Conservation (phyloP, 2,888 invertebrate species). For the Trissolcus japonicus region DNA sequence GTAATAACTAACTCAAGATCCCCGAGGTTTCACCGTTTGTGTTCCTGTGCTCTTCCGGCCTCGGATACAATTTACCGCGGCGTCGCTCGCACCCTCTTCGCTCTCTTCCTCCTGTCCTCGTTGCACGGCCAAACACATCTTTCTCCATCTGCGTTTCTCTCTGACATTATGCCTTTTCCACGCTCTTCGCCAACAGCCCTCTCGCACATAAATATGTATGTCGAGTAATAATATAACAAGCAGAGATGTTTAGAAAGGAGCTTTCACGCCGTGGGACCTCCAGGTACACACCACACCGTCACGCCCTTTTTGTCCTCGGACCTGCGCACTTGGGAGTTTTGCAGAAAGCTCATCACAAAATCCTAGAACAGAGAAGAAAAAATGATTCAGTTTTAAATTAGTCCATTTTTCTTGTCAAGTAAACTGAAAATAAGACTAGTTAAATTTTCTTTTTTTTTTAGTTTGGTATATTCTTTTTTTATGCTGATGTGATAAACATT, state of each 20-base stretch:
- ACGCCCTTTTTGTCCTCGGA: constrained; percentile 40
- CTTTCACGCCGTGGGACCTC: constrained; percentile 63
- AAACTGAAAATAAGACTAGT: too few relatives aligned
- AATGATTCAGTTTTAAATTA: constrained; percentile 5
- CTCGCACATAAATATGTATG: constrained; percentile 69
- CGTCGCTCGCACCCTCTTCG: constrained; percentile 26
- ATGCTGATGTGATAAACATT: too few relatives aligned
- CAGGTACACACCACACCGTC: constrained; percentile 53
- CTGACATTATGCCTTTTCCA: constrained; percentile 48
- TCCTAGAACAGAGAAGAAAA: not conserved
- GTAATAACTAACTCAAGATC: constrained; percentile 74
- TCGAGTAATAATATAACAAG: constrained; percentile 67
- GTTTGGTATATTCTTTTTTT: too few relatives aligned
- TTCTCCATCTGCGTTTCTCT: constrained; percentile 45
- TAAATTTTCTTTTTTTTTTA: not conserved
- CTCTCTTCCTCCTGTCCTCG: constrained; percentile 38
- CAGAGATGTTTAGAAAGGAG: constrained; percentile 62
- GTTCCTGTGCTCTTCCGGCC: constrained; percentile 41
- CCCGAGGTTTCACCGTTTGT: constrained; percentile 42
- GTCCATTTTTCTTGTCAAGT: not conserved
- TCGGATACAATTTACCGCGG: constrained; percentile 51
- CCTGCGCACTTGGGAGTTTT: constrained; percentile 20
- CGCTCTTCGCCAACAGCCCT: constrained; percentile 51
- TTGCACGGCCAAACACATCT: constrained; percentile 22
- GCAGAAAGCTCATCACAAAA: not conserved